These are phyloP conservation scores for Xylota segnis DNA, from an alignment of 2,888 invertebrate species.

Conservation along the genomic window DNA sequence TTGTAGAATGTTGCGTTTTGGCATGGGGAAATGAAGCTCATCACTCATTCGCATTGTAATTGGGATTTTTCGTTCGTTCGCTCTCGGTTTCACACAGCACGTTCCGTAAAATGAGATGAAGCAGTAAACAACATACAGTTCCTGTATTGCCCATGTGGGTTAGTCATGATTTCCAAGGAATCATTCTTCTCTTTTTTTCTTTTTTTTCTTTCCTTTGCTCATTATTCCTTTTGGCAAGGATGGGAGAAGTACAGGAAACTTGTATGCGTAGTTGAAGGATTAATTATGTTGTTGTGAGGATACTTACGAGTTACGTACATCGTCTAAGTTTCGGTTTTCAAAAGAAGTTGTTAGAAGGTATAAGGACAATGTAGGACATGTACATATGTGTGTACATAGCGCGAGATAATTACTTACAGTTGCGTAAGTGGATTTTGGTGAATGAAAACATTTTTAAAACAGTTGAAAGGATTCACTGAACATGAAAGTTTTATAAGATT, in stretches of 20 bases:
- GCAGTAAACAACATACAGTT: neutral
- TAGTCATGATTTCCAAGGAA: conserved; percentile 43
- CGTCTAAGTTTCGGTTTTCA: neutral
- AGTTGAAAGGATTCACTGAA: neutral
- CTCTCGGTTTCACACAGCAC: conserved; percentile 12
- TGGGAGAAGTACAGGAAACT: conserved; percentile 7
- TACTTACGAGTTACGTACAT: conserved; percentile 9
- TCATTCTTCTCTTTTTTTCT: conserved; percentile 5
- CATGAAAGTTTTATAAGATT: neutral
- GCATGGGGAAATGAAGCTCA: conserved; percentile 64
- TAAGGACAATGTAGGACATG: conserved; percentile 10
- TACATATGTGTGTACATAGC: neutral
- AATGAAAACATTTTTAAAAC: neutral
- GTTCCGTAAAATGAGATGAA: conserved; percentile 37
- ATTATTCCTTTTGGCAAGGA: neutral
- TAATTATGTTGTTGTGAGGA: conserved; percentile 44
- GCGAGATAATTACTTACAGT: neutral
- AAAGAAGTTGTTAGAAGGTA: neutral
- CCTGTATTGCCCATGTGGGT: conserved; percentile 43
- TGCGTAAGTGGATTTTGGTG: neutral
- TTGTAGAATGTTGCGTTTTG: conserved; percentile 9
- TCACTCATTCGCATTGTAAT: conserved; percentile 74
- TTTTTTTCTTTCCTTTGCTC: neutral
- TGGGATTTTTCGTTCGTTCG: conserved; percentile 61
- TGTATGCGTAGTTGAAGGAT: conserved; percentile 37